Evolutionary conservation across 2,797 vertebrate species (phyloP), one percentile per base, ranked within the genome.

Genomic region (Sciurus carolinensis): DNA sequence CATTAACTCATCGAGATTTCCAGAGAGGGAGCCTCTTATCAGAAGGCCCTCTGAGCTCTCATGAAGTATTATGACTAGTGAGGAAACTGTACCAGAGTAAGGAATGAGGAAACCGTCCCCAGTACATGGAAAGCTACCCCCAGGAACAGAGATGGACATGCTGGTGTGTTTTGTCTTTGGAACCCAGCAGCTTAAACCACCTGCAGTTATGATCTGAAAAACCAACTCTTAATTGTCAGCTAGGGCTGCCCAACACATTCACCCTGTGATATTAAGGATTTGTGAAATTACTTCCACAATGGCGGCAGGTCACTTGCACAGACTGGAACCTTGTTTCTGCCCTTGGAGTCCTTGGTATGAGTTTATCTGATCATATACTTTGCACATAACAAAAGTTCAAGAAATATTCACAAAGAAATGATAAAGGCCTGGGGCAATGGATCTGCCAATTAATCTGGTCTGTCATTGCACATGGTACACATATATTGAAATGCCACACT

Each of bases 1-100:
- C n/a, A 62, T 44, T 94, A 85, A 71, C 85, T 89, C 66, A 91
- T 91, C 73, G 69, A 18, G 73, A 94, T 95, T 59, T 93, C 83
- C 66, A 57, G 59, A 87, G 66, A 90, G 5, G 20, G 30, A 67
- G 4, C 24, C 72, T 84, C 64, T 96, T 85, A 94, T 94, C 89
- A 39, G 39, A 94, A 95, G 89, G 90, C 50, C 73, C 86, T 39
- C 71, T 3, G 28, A 59, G 69, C 14, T 64, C 64, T 73, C 66
- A 87, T 7, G 36, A 83, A 87, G 47, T 14, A 18, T 52, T 30
- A 69, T 0, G 1, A n/a, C 33, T 7, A 47, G 36, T 22, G 33
- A 39, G 52, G 59, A 87, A n/a, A 42, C 3, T 7, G 15, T 10
- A 20, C 5, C 5, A 57, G 18, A 57, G 54, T 57, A 57, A 57